phyloP scores from a whole-genome alignment of 30 jellyfish, hydroid and myxozoan species.

The Rhopilema esculentum region DNA sequence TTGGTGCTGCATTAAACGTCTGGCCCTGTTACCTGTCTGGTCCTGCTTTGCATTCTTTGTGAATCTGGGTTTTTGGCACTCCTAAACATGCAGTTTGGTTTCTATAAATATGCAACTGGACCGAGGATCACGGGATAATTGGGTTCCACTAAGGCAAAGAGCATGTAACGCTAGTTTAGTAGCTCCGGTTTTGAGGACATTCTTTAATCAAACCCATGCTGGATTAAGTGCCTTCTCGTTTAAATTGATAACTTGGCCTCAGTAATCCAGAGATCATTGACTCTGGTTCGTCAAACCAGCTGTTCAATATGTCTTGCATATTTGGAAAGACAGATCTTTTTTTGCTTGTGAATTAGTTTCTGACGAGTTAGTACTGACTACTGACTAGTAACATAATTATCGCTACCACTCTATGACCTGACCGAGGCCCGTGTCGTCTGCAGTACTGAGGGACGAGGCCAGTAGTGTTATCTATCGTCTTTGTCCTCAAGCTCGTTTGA shows the following conservation, averaged over 20 bases:
- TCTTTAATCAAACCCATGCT: neutral
- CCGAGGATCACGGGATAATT: neutral
- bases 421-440: too few species aligned
- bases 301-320: neutral
- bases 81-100: neutral
- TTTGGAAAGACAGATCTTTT: too few species aligned
- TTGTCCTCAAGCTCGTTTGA: too few species aligned
- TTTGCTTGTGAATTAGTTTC: neutral
- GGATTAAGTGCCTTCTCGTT: neutral
- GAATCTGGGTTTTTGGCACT: neutral
- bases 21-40: neutral
- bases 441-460: too few species aligned
- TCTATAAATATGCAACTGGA: neutral
- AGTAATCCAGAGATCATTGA: neutral
- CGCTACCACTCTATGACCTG: too few species aligned
- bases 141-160: neutral
- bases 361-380: too few species aligned
- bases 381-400: too few species aligned
- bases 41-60: too few species aligned
- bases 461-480: too few species aligned
- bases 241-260: neutral
- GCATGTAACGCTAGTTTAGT: neutral
- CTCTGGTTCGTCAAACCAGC: neutral
- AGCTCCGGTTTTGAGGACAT: neutral
- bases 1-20: neutral